These are phyloP conservation scores for Pterocles orientalis DNA, from an alignment of 2,113 vertebrate genomes.

Conservation along the genomic window DNA sequence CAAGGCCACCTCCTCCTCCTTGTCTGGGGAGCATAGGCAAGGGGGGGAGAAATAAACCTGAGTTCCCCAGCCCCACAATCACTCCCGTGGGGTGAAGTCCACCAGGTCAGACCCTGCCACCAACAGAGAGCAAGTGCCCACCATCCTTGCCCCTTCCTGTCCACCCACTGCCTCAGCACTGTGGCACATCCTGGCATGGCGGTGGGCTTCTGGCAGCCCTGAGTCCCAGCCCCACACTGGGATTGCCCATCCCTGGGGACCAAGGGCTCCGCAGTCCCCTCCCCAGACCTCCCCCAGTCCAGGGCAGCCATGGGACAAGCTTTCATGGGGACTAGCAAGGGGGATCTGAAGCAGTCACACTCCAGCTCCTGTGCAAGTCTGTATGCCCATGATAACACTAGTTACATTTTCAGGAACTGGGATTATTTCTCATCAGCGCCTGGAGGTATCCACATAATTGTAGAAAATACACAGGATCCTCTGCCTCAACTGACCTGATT, in stretches of 20 bases:
- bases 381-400: not conserved
- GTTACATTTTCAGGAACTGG: not conserved
- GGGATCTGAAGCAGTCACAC: accelerated
- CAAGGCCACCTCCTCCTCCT: not conserved
- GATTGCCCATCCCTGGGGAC: not conserved
- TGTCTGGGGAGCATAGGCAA: accelerated
- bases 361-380: accelerated
- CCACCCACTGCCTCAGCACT: accelerated
- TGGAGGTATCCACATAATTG: slow-evolving; percentile 55
- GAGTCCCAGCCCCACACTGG: not conserved
- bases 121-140: not conserved
- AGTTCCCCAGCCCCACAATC: accelerated
- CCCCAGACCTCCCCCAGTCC: accelerated
- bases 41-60: not conserved
- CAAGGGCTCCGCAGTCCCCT: not conserved
- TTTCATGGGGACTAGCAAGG: not conserved
- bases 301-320: not conserved
- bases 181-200: accelerated
- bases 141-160: not conserved
- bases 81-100: accelerated
- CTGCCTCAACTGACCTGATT: slow-evolving; percentile 58
- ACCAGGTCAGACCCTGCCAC: not conserved
- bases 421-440: slow-evolving; percentile 23
- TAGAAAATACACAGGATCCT: slow-evolving; percentile 36
- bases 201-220: not conserved